A percentile compares a stretch with the other conserved stretches of the same genome.
Evolutionary conservation across 2,888 invertebrate species (phyloP).

Genomic region (Dicyrtoma fusca): DNA sequence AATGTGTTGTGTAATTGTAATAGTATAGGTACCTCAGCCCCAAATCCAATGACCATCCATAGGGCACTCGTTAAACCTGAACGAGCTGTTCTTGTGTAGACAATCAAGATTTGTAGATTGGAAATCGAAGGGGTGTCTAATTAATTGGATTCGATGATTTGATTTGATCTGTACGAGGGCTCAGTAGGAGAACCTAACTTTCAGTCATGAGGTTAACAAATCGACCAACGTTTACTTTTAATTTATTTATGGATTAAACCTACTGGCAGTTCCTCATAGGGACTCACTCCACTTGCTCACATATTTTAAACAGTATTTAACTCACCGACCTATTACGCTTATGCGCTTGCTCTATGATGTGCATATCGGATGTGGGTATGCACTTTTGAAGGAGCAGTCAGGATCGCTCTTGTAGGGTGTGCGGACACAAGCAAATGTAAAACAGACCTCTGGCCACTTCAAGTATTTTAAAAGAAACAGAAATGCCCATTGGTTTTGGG

Average conservation of each 20-base stretch:
- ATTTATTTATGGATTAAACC: conserved; percentile 32
- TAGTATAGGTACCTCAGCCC: conserved; percentile 4
- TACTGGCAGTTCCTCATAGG: conserved; percentile 13
- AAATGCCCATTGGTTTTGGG: not conserved
- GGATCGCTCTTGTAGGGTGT: too few relatives aligned
- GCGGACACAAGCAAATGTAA: too few relatives aligned
- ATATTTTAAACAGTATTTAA: conserved; percentile 14
- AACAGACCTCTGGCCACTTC: too few relatives aligned
- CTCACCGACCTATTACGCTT: not conserved
- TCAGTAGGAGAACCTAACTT: conserved; percentile 28
- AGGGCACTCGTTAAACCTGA: conserved; percentile 24
- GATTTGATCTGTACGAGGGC: conserved; percentile 38
- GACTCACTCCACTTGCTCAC: not conserved
- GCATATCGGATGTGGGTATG: too few relatives aligned
- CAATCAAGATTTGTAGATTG: conserved; percentile 36
- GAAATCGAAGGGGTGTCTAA: conserved; percentile 56
- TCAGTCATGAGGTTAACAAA: conserved; percentile 24
- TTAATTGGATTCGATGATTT: conserved; percentile 56
- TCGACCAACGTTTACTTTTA: conserved; percentile 28
- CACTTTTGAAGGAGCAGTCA: too few relatives aligned
- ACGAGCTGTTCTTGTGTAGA: conserved; percentile 15
- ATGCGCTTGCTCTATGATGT: too few relatives aligned
- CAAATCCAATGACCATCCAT: conserved; percentile 25
- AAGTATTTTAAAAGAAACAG: not conserved
- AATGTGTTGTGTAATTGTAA: conserved; percentile 5